Conservation (phyloP, 1,140 invertebrate species). For the Scaptomyza hsui region DNA sequence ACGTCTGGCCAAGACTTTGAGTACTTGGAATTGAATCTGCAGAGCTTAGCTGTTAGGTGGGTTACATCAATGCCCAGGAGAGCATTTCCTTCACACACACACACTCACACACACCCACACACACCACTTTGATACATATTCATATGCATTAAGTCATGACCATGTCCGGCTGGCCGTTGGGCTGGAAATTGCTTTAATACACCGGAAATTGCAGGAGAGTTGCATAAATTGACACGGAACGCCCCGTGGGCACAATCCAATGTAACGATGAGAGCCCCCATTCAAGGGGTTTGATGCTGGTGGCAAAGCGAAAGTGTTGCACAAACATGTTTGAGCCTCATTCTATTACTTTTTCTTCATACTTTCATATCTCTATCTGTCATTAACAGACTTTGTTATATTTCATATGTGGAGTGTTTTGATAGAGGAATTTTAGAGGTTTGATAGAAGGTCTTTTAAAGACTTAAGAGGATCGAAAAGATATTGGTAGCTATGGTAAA, state of each 20-base stretch:
- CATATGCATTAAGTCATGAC: constrained; percentile 70
- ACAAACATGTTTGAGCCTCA: neutral
- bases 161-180: constrained; percentile 52
- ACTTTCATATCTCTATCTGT: neutral
- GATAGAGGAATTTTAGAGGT: neutral
- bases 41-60: constrained; percentile 9
- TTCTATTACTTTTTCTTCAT: neutral
- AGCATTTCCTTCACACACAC: constrained; percentile 56
- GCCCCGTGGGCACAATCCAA: constrained; percentile 71
- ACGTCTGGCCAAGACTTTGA: neutral
- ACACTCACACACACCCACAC: constrained; percentile 22
- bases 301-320: constrained; percentile 55
- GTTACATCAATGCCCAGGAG: constrained; percentile 55
- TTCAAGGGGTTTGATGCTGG: constrained; percentile 1
- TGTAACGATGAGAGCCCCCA: constrained; percentile 54
- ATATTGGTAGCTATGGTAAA: too few species aligned
- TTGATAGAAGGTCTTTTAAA: too few species aligned
- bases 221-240: constrained; percentile 81
- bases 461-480: too few species aligned
- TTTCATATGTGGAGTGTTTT: neutral
- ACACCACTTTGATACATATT: constrained; percentile 50
- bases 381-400: neutral
- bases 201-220: constrained; percentile 80
- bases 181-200: constrained; percentile 81
- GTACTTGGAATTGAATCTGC: constrained; percentile 17